phyloP scores from a whole-genome alignment of 2,113 vertebrate genomes.

The Castor canadensis region DNA sequence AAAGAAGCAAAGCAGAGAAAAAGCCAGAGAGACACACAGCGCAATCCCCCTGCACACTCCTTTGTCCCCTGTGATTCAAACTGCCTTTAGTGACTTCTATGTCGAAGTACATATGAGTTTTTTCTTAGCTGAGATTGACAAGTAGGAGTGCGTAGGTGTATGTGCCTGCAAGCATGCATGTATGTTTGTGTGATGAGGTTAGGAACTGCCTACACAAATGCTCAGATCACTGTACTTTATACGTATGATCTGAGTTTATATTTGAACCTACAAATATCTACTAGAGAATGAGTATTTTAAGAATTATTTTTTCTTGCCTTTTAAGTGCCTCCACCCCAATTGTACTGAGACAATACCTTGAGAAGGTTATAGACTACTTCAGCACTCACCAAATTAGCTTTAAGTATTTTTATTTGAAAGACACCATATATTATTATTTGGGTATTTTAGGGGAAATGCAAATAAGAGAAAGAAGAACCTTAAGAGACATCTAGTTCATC shows the following conservation, averaged over 20 bases:
- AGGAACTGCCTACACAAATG: background rate
- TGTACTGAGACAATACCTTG: background rate
- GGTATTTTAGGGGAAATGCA: background rate
- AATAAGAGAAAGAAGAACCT: background rate
- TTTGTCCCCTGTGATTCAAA: no score
- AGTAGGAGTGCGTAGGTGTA: no score
- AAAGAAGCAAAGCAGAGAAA: no score
- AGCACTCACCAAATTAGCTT: background rate
- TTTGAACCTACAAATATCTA: background rate
- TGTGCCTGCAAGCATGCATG: background rate
- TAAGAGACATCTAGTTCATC: background rate
- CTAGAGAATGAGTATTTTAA: background rate
- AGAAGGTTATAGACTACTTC: background rate
- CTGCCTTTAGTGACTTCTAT: background rate
- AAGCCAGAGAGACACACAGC: no score
- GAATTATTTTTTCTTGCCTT: background rate
- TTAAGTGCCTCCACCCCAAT: background rate
- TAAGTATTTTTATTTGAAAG: background rate
- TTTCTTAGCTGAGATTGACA: background rate
- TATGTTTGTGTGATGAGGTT: background rate
- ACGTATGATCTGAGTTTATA: background rate
- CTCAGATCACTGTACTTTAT: background rate
- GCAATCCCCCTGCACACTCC: no score
- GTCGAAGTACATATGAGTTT: background rate
- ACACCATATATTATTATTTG: background rate